These are phyloP conservation scores for Delichon dasypus DNA, from an alignment of 2,797 vertebrate species.

Conservation along the genomic window DNA sequence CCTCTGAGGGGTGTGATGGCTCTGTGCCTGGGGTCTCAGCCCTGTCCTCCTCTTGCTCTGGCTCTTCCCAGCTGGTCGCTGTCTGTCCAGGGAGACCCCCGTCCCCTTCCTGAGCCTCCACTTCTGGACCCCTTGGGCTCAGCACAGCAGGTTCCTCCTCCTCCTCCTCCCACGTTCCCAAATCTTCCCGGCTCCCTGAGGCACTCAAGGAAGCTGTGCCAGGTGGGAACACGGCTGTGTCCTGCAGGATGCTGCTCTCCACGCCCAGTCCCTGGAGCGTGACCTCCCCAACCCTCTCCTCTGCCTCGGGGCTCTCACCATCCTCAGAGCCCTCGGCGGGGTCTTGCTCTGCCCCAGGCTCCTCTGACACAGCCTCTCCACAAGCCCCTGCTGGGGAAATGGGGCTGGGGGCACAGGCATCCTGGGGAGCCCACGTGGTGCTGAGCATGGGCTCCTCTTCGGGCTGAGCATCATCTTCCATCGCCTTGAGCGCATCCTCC, in stretches of 20 bases:
- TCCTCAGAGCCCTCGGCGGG: neutral
- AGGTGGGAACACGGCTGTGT: accelerated
- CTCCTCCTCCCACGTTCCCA: neutral
- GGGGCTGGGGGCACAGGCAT: neutral
- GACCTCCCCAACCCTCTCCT: neutral
- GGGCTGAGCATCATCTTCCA: neutral
- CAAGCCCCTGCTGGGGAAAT: accelerated
- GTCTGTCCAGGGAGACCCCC: accelerated
- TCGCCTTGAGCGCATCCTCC: neutral
- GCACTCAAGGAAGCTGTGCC: accelerated
- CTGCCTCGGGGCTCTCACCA: accelerated
- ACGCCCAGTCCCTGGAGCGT: neutral
- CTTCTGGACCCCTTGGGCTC: neutral
- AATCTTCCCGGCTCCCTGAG: neutral
- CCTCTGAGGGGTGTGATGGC: neutral
- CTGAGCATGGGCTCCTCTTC: neutral
- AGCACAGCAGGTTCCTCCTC: neutral
- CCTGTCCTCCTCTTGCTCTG: neutral
- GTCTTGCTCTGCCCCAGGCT: neutral
- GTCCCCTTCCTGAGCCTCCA: neutral
- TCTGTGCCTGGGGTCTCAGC: neutral
- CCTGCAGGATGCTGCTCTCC: neutral
- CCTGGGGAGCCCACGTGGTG: accelerated
- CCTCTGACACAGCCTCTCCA: neutral
- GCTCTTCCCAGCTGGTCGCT: neutral